Evolutionary conservation across 37 sponge, comb jelly and placozoan genomes (phyloP).

Genomic region (Cladorhizidae sp.): DNA sequence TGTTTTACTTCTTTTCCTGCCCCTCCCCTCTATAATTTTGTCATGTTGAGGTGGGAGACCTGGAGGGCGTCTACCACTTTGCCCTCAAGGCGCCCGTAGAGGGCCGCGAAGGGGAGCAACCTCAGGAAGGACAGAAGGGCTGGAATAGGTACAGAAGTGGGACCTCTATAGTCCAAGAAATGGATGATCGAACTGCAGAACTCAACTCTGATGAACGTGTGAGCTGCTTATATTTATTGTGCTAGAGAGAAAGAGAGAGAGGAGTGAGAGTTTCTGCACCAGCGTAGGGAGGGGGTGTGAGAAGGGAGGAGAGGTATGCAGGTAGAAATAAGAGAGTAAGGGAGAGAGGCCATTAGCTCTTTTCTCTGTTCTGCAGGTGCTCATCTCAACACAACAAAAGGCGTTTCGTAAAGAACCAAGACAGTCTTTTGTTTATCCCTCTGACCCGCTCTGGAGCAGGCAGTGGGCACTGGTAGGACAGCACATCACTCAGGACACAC

Average conservation of each 20-base stretch:
- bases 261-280: too few species aligned
- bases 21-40: neutral
- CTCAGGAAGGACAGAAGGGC: neutral
- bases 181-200: neutral
- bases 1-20: too few species aligned
- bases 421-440: slow-evolving; percentile 36
- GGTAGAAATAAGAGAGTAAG: too few species aligned
- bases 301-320: too few species aligned
- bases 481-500: neutral
- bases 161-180: neutral
- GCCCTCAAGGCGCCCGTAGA: neutral
- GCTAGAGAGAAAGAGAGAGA: too few species aligned
- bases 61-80: slow-evolving; percentile 32
- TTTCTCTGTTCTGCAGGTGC: slow-evolving; percentile 37
- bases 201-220: slow-evolving; percentile 13
- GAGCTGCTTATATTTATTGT: neutral
- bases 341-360: neutral
- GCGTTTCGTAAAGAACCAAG: neutral
- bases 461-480: slow-evolving; percentile 82
- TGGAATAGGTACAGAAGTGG: neutral
- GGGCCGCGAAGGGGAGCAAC: neutral
- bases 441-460: slow-evolving; percentile 66
- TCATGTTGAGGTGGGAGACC: slow-evolving; percentile 5
- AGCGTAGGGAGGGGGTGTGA: too few species aligned
- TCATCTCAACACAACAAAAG: slow-evolving; percentile 57